These are phyloP conservation scores for Nemotelus pantherinus DNA, from an alignment of 2,888 invertebrate genomes.

Conservation along the genomic window DNA sequence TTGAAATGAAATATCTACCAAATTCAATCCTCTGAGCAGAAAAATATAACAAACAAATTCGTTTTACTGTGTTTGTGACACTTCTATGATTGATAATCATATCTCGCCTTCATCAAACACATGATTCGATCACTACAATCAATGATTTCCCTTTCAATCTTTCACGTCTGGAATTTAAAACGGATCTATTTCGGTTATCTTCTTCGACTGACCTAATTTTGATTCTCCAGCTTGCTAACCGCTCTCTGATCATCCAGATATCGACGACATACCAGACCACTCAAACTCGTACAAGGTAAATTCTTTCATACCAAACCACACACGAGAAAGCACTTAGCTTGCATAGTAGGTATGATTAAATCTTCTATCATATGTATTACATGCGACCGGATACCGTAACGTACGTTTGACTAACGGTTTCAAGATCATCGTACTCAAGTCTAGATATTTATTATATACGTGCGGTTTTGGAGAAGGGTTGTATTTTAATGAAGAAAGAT, in stretches of 20 bases:
- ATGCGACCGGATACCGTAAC: conserved; percentile 14
- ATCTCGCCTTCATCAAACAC: no score
- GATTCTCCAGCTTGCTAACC: no score
- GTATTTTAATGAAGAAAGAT: background rate
- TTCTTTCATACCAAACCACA: background rate
- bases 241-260: background rate
- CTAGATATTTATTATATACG: background rate
- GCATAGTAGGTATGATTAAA: background rate
- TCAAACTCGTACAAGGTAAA: background rate
- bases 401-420: conserved; percentile 7
- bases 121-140: no score
- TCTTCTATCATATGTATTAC: background rate
- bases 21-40: no score
- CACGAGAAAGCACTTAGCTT: conserved; percentile 16
- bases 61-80: no score
- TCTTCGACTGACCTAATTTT: no score
- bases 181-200: no score
- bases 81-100: no score
- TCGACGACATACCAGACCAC: background rate
- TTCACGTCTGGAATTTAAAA: no score
- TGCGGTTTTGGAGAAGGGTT: background rate
- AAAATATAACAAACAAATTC: no score
- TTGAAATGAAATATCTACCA: no score
- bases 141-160: no score
- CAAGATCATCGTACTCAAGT: conserved; percentile 12